A percentile compares a stretch with the other conserved stretches of the same genome.
phyloP scores from a whole-genome alignment of 2,888 invertebrate genomes.

The Choristoneura rosaceana region DNA sequence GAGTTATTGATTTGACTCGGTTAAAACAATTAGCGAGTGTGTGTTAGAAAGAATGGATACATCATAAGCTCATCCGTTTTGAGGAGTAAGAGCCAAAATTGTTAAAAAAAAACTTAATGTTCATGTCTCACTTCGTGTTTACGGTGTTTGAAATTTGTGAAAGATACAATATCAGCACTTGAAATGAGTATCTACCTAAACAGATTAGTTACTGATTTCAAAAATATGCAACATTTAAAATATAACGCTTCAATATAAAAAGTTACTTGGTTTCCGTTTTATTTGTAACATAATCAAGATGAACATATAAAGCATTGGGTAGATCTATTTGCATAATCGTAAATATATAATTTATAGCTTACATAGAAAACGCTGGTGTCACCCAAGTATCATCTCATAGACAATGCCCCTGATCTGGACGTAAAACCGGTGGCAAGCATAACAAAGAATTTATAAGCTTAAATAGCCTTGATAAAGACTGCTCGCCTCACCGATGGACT shows the following conservation, averaged over 20 bases:
- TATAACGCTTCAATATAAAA: neutral
- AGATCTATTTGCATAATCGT: conserved; percentile 63
- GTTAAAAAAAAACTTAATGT: neutral
- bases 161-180: neutral
- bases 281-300: conserved; percentile 7
- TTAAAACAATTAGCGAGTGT: conserved; percentile 28
- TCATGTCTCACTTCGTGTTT: neutral
- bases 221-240: neutral
- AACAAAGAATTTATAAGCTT: conserved; percentile 29
- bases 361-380: conserved; percentile 70
- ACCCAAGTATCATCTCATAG: conserved; percentile 61
- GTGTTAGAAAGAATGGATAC: conserved; percentile 13
- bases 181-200: neutral
- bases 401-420: conserved; percentile 62
- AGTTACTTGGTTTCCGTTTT: neutral
- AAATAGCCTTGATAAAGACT: conserved; percentile 29
- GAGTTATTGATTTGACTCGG: conserved; percentile 27
- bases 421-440: conserved; percentile 71
- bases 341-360: conserved; percentile 60
- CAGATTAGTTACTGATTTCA: neutral
- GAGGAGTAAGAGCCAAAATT: too few relatives aligned
- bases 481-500: conserved; percentile 24
- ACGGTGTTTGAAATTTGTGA: neutral
- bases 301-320: conserved; percentile 6
- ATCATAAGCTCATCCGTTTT: conserved; percentile 12